Base-by-base conservation (phyloP, 1,140 invertebrate species). In the Gryon sp. region DNA sequence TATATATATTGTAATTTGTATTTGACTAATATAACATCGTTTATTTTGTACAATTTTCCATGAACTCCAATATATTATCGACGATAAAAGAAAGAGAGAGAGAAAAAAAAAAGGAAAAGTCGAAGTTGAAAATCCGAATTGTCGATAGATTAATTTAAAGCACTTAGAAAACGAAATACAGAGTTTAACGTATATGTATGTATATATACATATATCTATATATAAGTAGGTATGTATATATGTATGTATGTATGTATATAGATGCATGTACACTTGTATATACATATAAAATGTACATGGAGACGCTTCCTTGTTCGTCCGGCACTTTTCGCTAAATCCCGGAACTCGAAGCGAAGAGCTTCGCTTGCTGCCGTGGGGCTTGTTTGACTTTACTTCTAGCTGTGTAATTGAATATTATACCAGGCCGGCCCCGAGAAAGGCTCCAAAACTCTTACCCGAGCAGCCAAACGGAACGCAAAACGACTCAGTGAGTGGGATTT, bases 391-490 rank as follows among this genome's bases (percentile, higher is more conserved):
- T 81, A 81, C 80, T 81, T 79, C 74, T 76, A 81, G 78, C 80
- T 82, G 78, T 82, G 78, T 82, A 82, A 82, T 82, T 80, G 80
- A 81, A 81, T 81, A 81, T 81, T 81, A 80, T 80, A 80, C 78
- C 80, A 81, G n/a, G 78, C 66, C 62, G 70, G 73, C 46, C 65
- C 62, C 46, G 70, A 53, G 65, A 76, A 79, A 79, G 80, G 80
- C 78, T 80, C 73, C 70, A 80, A 81, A 81, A 80, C 78, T 79
- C 70, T 68, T 68, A 50, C 57, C 66, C 48, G 41, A 72, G 68
- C 73, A 68, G 48, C 55, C 65, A 76, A 80, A 59, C 55, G 24
- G 43, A 60, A 52, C 45, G 50, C 66, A n/a, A n/a, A n/a, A n/a
- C n/a, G n/a, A n/a, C n/a, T n/a, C n/a, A n/a, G n/a, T n/a, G n/a